Conservation (phyloP, 2,797 vertebrate species). For the Bovichtus diacanthus region DNA sequence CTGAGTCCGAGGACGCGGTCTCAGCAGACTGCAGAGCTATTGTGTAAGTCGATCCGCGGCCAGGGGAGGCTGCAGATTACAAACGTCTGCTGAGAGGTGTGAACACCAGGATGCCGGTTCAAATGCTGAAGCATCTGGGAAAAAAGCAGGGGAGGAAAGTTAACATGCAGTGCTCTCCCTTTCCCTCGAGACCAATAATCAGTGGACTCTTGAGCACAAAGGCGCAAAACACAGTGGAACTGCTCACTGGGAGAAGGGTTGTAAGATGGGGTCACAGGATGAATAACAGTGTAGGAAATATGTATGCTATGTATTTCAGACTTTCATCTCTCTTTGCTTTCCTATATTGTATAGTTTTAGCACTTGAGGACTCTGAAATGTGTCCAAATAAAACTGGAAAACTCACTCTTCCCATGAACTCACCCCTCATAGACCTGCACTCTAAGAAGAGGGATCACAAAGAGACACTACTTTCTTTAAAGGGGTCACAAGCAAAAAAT, state of each 20-base stretch:
- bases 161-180: background rate
- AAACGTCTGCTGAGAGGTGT: constrained; percentile 22
- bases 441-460: too few species aligned
- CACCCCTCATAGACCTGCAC: too few species aligned
- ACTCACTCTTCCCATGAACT: too few species aligned
- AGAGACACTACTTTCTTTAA: too few species aligned
- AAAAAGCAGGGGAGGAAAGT: background rate
- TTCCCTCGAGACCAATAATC: background rate
- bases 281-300: background rate
- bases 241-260: background rate
- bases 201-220: constrained; percentile 22
- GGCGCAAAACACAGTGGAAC: constrained; percentile 3
- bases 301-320: background rate
- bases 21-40: constrained; percentile 32
- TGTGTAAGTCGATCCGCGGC: constrained; percentile 4
- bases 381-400: background rate
- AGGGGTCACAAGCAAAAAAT: too few species aligned
- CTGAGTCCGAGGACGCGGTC: constrained; percentile 29
- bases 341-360: too few species aligned
- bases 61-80: constrained; percentile 33
- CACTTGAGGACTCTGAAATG: background rate
- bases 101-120: constrained; percentile 2
- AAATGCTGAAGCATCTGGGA: background rate
- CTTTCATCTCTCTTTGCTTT: background rate
- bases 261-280: background rate